These are phyloP conservation scores for Terebella lapidaria DNA, from an alignment of 2,888 invertebrate species.

Conservation along the genomic window DNA sequence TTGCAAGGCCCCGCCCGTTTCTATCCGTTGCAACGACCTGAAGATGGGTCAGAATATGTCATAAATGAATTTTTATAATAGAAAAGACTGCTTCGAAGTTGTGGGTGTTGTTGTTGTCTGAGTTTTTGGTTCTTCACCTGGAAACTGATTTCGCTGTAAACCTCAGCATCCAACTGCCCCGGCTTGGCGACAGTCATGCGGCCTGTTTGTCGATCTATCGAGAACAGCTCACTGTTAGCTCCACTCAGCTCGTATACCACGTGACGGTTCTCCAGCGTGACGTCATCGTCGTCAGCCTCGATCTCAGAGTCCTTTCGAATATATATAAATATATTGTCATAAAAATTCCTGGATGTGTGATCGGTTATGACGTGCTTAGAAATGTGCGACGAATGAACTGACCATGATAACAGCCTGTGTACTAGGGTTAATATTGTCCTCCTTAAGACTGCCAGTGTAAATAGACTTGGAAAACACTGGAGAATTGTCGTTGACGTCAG, in stretches of 20 bases:
- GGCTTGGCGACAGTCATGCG: not conserved
- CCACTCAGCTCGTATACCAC: constrained; percentile 18
- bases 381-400: too few species aligned
- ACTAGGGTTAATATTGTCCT: constrained; percentile 12
- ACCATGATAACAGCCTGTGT: constrained; percentile 22
- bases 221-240: constrained; percentile 17
- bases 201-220: constrained; percentile 9
- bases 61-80: too few species aligned
- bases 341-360: too few species aligned
- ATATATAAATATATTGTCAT: too few species aligned
- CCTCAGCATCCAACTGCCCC: not conserved
- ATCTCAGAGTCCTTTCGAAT: constrained; percentile 17
- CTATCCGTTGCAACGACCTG: not conserved
- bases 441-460: constrained; percentile 16
- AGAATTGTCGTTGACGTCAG: constrained; percentile 25
- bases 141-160: too few species aligned
- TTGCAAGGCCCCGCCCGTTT: not conserved
- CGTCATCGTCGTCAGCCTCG: constrained; percentile 18
- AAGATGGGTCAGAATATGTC: too few species aligned
- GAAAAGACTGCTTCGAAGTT: too few species aligned
- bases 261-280: constrained; percentile 9
- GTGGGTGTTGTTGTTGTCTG: too few species aligned
- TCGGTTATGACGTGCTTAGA: too few species aligned
- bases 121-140: too few species aligned
- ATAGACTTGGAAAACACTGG: constrained; percentile 15